Conservation (phyloP, 2,888 invertebrate species). For the Darwinula stevensoni region DNA sequence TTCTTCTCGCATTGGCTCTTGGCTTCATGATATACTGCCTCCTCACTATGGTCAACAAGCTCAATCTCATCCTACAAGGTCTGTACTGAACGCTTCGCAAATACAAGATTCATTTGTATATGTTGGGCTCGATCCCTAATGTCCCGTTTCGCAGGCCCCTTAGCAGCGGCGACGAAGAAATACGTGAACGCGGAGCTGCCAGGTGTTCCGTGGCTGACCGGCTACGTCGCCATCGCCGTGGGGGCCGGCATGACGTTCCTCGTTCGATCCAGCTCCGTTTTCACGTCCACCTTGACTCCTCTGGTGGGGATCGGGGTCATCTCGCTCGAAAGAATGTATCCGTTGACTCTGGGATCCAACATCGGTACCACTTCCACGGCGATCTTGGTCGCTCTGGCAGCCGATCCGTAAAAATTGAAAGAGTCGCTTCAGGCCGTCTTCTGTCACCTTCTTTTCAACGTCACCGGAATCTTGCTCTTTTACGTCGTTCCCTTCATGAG, state of each 20-base stretch:
- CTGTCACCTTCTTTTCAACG: slow-evolving; percentile 25
- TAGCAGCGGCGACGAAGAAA: too few relatives aligned
- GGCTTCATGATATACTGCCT: too few relatives aligned
- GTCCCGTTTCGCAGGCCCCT: too few relatives aligned
- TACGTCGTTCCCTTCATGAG: slow-evolving; percentile 23
- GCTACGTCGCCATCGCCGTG: slow-evolving; percentile 22
- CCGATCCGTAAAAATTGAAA: slow-evolving; percentile 14
- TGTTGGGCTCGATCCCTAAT: too few relatives aligned
- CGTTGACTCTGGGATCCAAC: slow-evolving; percentile 24
- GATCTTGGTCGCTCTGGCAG: slow-evolving; percentile 19
- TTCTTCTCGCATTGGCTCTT: too few relatives aligned
- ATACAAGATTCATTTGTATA: too few relatives aligned
- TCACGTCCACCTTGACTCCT: slow-evolving; percentile 26
- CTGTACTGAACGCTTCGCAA: too few relatives aligned
- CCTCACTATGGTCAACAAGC: too few relatives aligned
- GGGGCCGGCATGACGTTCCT: slow-evolving; percentile 24
- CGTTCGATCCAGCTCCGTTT: slow-evolving; percentile 25
- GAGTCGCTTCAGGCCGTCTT: slow-evolving; percentile 19
- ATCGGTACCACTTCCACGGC: slow-evolving; percentile 26
- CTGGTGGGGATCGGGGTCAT: slow-evolving; percentile 25
- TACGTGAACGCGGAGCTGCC: too few relatives aligned
- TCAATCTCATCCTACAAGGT: too few relatives aligned
- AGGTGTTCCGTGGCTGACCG: slow-evolving; percentile 19
- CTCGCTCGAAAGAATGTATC: slow-evolving; percentile 22
- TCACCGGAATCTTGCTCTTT: slow-evolving; percentile 22